Conservation (phyloP, 2,797 vertebrate species). For the Botia kubotai region DNA sequence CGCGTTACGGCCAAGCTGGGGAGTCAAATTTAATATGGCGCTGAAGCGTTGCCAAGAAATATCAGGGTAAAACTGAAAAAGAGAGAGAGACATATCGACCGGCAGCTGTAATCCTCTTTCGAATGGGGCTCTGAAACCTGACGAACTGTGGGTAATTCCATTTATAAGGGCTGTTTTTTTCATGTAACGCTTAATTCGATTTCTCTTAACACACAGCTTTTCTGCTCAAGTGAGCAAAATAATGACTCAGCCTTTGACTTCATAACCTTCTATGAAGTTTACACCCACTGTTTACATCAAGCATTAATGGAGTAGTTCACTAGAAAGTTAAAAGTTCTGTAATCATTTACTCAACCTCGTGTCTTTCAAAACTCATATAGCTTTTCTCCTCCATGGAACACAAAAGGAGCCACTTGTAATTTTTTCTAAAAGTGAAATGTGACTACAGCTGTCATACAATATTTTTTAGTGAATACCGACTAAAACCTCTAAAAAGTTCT, state of each 20-base stretch:
- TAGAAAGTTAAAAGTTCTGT: too few relatives aligned
- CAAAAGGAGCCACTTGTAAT: too few relatives aligned
- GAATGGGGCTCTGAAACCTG: slow-evolving; percentile 41
- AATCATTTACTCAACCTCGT: too few relatives aligned
- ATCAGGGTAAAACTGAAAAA: slow-evolving; percentile 44
- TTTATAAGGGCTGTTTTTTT: slow-evolving; percentile 46
- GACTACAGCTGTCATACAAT: too few relatives aligned
- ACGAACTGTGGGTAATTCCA: slow-evolving; percentile 40
- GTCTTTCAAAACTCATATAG: too few relatives aligned
- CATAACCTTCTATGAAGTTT: slow-evolving; percentile 5
- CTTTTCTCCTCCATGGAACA: too few relatives aligned
- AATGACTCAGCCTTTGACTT: slow-evolving; percentile 29
- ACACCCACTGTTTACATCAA: neutral
- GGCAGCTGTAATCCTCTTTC: slow-evolving; percentile 46
- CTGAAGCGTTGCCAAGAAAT: slow-evolving; percentile 71
- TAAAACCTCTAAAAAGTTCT: too few relatives aligned
- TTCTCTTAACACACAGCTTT: slow-evolving; percentile 52
- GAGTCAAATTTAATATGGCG: slow-evolving; percentile 77
- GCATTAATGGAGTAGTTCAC: too few relatives aligned
- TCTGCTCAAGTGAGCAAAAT: slow-evolving; percentile 41
- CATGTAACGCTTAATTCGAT: slow-evolving; percentile 42
- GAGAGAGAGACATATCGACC: slow-evolving; percentile 38
- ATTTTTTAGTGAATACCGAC: too few relatives aligned
- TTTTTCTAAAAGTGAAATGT: too few relatives aligned
- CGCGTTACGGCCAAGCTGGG: slow-evolving; percentile 69